These are phyloP conservation scores for Platalea minor DNA, from an alignment of 2,797 vertebrate genomes.

Conservation along the genomic window DNA sequence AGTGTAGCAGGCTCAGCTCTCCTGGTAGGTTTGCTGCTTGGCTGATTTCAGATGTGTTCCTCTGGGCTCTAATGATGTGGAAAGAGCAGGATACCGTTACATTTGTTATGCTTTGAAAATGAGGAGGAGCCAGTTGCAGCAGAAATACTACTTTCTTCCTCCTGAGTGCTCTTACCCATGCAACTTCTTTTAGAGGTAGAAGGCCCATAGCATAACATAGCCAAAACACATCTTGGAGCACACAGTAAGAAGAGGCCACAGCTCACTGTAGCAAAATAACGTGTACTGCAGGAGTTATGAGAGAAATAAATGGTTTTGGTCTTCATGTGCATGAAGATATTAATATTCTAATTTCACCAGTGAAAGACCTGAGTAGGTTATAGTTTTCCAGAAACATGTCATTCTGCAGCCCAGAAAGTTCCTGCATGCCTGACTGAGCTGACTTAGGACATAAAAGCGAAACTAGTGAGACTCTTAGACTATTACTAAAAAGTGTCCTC, in stretches of 20 bases:
- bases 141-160: neutral
- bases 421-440: neutral
- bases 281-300: neutral
- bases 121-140: neutral
- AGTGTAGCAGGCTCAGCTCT: neutral
- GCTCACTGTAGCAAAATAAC: neutral
- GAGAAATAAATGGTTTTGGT: neutral
- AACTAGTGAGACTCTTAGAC: neutral
- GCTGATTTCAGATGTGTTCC: neutral
- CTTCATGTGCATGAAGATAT: neutral
- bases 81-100: neutral
- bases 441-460: neutral
- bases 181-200: neutral
- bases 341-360: neutral
- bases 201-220: rapidly evolving
- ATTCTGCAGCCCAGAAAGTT: neutral
- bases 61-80: neutral
- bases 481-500: neutral
- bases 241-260: neutral
- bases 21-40: conserved; percentile 29
- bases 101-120: neutral
- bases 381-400: neutral
- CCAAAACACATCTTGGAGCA: neutral
- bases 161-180: neutral
- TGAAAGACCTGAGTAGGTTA: neutral